Percentiles rank a stretch among this genome's conserved stretches.
phyloP scores from a whole-genome alignment of 1,140 invertebrate species.

The Acromyrmex charruanus region DNA sequence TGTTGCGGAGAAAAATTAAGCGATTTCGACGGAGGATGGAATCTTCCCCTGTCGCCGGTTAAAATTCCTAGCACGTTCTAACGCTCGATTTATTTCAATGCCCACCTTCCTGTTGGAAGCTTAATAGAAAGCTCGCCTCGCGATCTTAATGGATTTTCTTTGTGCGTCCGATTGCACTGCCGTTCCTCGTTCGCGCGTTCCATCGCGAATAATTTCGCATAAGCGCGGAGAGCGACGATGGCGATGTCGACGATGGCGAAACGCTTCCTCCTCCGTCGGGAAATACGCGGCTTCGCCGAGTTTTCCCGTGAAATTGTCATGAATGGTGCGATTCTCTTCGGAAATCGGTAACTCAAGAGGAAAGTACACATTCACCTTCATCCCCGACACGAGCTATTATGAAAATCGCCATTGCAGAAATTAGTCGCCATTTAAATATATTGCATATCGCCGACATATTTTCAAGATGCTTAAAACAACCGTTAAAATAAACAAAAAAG shows the following conservation, averaged over 20 bases:
- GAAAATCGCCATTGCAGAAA: not conserved
- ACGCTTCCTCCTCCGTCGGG: slow-evolving; percentile 10
- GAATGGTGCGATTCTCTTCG: slow-evolving; percentile 45
- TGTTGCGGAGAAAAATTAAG: slow-evolving; percentile 60
- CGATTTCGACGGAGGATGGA: slow-evolving; percentile 26
- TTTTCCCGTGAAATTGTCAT: slow-evolving; percentile 22
- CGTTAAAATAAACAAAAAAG: not conserved
- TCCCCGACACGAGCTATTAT: not conserved
- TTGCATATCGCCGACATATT: not conserved
- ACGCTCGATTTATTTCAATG: slow-evolving; percentile 64
- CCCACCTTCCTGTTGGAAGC: slow-evolving; percentile 48
- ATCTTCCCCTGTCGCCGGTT: slow-evolving; percentile 42
- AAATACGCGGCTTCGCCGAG: slow-evolving; percentile 24
- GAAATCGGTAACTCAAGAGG: slow-evolving; percentile 23
- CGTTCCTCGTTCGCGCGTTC: slow-evolving; percentile 32
- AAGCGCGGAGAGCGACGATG: slow-evolving; percentile 17
- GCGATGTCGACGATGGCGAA: slow-evolving; percentile 16
- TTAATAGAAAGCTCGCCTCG: slow-evolving; percentile 62
- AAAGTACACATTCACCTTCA: slow-evolving; percentile 19
- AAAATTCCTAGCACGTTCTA: slow-evolving; percentile 59
- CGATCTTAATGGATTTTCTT: slow-evolving; percentile 64
- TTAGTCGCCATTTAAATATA: not conserved
- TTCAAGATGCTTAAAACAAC: not conserved
- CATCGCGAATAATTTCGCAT: slow-evolving; percentile 57
- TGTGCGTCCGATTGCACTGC: slow-evolving; percentile 51